A percentile compares a stretch with the other conserved stretches of the same genome.
Evolutionary conservation across 2,113 vertebrate species (phyloP).

Genomic region (Leptosomus discolor): DNA sequence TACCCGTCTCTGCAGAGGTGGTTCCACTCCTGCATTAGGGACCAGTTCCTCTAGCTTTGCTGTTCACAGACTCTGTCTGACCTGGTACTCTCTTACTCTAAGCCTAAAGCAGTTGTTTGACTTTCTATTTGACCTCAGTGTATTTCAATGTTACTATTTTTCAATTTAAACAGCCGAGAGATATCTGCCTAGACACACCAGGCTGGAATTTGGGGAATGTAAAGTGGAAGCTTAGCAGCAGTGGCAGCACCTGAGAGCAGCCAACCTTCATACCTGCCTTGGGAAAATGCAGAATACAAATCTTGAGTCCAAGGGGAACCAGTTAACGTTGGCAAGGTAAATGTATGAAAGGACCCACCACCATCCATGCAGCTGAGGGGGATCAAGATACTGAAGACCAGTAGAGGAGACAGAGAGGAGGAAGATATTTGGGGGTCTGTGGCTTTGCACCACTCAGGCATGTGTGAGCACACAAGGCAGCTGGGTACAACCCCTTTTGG

Average conservation of each 20-base stretch:
- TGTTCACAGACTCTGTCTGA: not conserved
- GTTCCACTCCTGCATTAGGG: not conserved
- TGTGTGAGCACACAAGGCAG: not conserved
- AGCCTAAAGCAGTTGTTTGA: not conserved
- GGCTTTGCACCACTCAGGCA: not conserved
- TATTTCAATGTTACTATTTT: not conserved
- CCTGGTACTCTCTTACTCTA: not conserved
- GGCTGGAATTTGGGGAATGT: constrained; percentile 39
- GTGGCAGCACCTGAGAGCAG: not conserved
- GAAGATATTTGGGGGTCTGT: not conserved
- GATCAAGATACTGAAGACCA: not conserved
- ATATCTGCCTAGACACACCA: constrained; percentile 5
- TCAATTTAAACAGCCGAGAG: not conserved
- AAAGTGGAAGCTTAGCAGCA: constrained; percentile 2
- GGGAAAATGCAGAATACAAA: not conserved
- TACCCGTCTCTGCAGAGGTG: not conserved
- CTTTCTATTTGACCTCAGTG: not conserved
- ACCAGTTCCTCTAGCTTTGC: not conserved
- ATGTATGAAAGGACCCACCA: not conserved
- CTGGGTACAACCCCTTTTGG: constrained; percentile 64
- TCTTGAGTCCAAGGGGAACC: not conserved
- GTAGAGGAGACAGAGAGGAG: not conserved
- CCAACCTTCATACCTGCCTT: not conserved
- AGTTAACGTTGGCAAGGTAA: not conserved
- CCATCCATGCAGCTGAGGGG: not conserved